Evolutionary conservation across 2,113 vertebrate species (phyloP).

Genomic region (Corynorhinus townsendii): DNA sequence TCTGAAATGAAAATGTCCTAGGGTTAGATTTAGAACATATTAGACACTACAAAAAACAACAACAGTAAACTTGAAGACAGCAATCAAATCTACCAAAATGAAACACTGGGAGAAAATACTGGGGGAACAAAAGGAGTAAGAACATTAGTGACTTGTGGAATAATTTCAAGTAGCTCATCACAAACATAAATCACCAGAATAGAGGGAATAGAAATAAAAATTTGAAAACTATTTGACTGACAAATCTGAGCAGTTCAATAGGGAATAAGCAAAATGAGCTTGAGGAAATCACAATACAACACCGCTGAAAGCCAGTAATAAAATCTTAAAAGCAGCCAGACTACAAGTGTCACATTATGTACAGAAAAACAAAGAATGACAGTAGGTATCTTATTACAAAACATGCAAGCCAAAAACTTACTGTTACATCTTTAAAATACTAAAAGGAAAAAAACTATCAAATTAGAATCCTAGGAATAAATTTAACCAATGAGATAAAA

Average conservation of each 20-base stretch:
- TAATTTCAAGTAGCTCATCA: background rate
- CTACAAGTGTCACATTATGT: too few relatives aligned
- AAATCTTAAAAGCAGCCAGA: too few relatives aligned
- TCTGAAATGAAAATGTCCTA: background rate
- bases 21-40: background rate
- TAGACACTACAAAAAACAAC: background rate
- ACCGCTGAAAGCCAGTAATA: too few relatives aligned
- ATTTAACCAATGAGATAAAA: too few relatives aligned
- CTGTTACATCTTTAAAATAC: background rate
- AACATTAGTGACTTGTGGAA: background rate
- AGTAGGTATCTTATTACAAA: too few relatives aligned
- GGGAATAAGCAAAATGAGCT: too few relatives aligned
- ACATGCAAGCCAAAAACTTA: background rate
- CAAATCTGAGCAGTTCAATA: too few relatives aligned
- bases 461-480: background rate
- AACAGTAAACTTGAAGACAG: background rate
- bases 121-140: background rate
- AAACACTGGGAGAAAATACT: background rate
- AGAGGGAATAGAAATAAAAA: too few relatives aligned
- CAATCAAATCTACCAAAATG: background rate
- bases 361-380: too few relatives aligned
- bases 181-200: too few relatives aligned
- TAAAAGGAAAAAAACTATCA: background rate
- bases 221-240: too few relatives aligned
- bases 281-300: too few relatives aligned